Conservation (phyloP, 2,888 invertebrate genomes). For the Parnassius mnemosyne region DNA sequence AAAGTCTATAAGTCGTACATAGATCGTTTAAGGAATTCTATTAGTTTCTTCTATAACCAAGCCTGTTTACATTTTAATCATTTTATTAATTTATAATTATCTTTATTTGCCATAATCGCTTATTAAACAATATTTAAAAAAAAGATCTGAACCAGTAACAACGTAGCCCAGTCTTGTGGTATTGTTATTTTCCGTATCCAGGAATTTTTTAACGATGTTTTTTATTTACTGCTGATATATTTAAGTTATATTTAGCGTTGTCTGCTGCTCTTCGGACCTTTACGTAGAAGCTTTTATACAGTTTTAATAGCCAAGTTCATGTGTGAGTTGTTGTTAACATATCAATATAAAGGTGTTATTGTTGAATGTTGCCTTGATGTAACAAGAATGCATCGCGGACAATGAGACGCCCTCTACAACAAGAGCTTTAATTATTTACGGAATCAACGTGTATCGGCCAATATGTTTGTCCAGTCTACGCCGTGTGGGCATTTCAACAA, state of each 20-base stretch:
- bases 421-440: constrained; percentile 66
- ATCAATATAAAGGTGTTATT: constrained; percentile 36
- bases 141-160: constrained; percentile 55
- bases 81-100: constrained; percentile 30
- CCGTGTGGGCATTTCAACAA: constrained; percentile 39
- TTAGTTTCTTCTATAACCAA: constrained; percentile 27
- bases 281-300: constrained; percentile 25
- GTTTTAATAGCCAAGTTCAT: constrained; percentile 15
- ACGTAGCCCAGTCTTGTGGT: constrained; percentile 36
- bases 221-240: constrained; percentile 15
- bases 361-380: constrained; percentile 14
- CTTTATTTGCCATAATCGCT: constrained; percentile 23
- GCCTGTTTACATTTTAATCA: constrained; percentile 33
- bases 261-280: constrained; percentile 24
- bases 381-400: constrained; percentile 27
- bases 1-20: constrained; percentile 64
- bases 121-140: constrained; percentile 25
- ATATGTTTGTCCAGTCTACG: constrained; percentile 33
- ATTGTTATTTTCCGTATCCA: constrained; percentile 13
- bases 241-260: constrained; percentile 14
- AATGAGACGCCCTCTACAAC: constrained; percentile 48
- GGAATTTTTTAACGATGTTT: constrained; percentile 11
- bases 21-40: constrained; percentile 45
- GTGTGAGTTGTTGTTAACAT: constrained; percentile 35
- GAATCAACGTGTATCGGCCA: constrained; percentile 37